phyloP scores from a whole-genome alignment of 2,113 vertebrate genomes.

The Datnioides undecimradiatus region DNA sequence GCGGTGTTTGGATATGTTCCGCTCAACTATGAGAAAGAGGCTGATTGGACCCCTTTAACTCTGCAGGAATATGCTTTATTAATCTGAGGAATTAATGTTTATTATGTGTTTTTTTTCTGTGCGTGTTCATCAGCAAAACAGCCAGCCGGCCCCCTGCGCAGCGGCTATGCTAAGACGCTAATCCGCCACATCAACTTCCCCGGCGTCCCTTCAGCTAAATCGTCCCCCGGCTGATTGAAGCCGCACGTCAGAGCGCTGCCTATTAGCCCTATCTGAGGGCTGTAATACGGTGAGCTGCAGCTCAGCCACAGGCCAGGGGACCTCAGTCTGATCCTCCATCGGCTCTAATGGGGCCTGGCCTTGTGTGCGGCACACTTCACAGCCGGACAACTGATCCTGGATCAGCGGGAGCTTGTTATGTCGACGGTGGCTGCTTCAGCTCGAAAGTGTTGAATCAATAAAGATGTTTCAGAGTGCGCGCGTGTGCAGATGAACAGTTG shows the following conservation, averaged over 20 bases:
- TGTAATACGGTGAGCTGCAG: slow-evolving; percentile 43
- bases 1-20: neutral
- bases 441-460: slow-evolving; percentile 38
- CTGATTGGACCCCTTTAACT: neutral
- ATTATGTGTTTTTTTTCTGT: neutral
- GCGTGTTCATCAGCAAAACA: neutral
- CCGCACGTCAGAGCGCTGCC: slow-evolving; percentile 1
- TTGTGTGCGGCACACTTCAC: slow-evolving; percentile 62
- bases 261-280: slow-evolving; percentile 40
- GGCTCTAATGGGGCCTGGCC: slow-evolving; percentile 66
- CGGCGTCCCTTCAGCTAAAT: slow-evolving; percentile 1
- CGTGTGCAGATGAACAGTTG: slow-evolving; percentile 34
- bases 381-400: slow-evolving; percentile 43
- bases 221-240: slow-evolving; percentile 1
- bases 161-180: slow-evolving; percentile 14
- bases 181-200: slow-evolving; percentile 43
- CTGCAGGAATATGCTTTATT: neutral
- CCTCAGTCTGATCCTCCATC: slow-evolving; percentile 53
- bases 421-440: neutral
- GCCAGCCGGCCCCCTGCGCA: neutral
- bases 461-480: slow-evolving; percentile 42
- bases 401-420: slow-evolving; percentile 60
- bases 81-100: neutral
- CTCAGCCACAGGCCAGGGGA: slow-evolving; percentile 25
- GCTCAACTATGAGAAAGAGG: neutral